phyloP scores from a whole-genome alignment of 2,888 invertebrate genomes.

The Ligdia adustata region DNA sequence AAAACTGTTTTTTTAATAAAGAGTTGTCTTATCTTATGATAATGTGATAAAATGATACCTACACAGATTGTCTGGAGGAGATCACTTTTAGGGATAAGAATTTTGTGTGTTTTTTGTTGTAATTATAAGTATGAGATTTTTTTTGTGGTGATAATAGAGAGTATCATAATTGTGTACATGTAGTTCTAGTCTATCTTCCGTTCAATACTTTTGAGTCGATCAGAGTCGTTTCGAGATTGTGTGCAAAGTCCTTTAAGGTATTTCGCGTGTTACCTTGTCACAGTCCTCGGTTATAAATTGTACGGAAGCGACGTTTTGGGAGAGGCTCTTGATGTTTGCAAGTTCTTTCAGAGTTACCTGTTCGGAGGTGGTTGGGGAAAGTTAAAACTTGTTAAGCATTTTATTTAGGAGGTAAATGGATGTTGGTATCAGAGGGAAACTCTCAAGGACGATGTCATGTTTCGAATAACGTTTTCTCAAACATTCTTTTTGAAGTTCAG shows the following conservation, averaged over 20 bases:
- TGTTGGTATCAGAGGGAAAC: conserved; percentile 3
- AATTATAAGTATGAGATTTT: too few species aligned
- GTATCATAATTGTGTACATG: too few species aligned
- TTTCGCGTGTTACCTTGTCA: conserved; percentile 55
- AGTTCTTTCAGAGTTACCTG: conserved; percentile 14
- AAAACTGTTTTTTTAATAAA: too few species aligned
- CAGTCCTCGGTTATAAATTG: conserved; percentile 51
- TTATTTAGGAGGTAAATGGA: conserved; percentile 9
- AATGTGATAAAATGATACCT: too few species aligned
- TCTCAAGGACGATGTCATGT: conserved; percentile 1
- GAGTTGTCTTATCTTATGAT: too few species aligned
- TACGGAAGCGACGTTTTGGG: conserved; percentile 30
- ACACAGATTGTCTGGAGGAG: too few species aligned
- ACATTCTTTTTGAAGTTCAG: not conserved
- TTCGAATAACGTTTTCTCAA: not conserved
- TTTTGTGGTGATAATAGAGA: too few species aligned
- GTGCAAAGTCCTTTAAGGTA: conserved; percentile 19
- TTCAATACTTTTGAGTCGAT: too few species aligned
- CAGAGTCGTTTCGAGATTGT: not conserved
- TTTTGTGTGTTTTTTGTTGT: too few species aligned
- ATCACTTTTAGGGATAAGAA: too few species aligned
- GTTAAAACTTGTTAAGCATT: conserved; percentile 8
- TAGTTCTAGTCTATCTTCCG: too few species aligned
- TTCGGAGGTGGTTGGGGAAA: conserved; percentile 10
- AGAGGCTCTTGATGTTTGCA: conserved; percentile 13